Percentiles rank a stretch among this genome's conserved stretches.
phyloP scores from a whole-genome alignment of 2,797 vertebrate species.

The Fistularia commersonii region DNA sequence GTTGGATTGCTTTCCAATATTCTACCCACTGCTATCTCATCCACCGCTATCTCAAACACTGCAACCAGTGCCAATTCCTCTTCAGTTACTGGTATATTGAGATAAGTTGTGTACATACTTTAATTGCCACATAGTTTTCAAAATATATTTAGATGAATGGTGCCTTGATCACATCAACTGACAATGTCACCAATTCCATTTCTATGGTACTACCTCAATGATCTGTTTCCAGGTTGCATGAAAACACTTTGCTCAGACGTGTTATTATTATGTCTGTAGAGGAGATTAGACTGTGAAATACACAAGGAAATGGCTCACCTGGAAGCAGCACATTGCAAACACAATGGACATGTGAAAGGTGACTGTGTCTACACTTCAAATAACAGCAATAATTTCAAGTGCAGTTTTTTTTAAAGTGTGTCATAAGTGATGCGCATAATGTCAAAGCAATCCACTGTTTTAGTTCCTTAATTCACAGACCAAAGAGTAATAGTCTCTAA shows the following conservation, averaged over 20 bases:
- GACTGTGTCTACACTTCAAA: background rate
- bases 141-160: conserved; percentile 6
- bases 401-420: background rate
- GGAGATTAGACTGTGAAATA: conserved; percentile 22
- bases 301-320: conserved; percentile 20
- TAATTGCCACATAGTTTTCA: background rate
- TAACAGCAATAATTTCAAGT: background rate
- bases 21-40: conserved; percentile 2
- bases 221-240: conserved; percentile 12
- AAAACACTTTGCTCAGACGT: conserved; percentile 16
- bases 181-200: background rate
- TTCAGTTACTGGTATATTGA: no score
- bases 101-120: no score
- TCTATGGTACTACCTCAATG: conserved; percentile 2
- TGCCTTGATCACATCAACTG: background rate
- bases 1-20: conserved; percentile 10
- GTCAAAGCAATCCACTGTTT: no score
- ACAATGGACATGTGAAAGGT: background rate
- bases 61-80: background rate
- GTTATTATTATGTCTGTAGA: conserved; percentile 33
- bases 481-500: no score
- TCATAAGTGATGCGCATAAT: background rate
- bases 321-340: conserved; percentile 10
- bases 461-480: no score
- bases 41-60: background rate